Evolutionary conservation across 2,113 vertebrate species (phyloP), one percentile per base, ranked within the genome.

Genomic region (Phyllopteryx taeniolatus): DNA sequence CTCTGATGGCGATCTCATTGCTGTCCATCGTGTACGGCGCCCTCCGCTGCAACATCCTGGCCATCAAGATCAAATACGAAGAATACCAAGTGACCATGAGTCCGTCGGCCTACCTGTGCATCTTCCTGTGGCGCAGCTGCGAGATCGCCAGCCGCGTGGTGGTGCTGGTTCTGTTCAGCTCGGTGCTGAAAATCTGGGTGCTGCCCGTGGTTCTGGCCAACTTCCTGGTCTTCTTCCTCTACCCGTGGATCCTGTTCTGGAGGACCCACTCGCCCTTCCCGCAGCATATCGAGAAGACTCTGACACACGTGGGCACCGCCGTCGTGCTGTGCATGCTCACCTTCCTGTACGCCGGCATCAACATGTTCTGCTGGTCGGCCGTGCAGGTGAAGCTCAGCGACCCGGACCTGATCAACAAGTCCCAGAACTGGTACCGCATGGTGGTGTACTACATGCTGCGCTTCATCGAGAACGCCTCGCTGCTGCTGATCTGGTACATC

Each of bases 361-460:
- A 99, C 84, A 96, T 98, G 94, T 99, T 99, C 92, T 99, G 98
- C 91, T 99, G 97, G 98, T 99, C 97, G 0, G 98, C 95, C 0
- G 96, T 95, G 56, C 97, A 98, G 78, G 94, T 99, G 73, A 94
- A 96, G 79, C 93, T 99, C 69, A 93, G 83, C 8, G 95, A 94
- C 89, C 94, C 96, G 0, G 98, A 99, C 85, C 90, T 99, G 86
- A 98, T 99, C 67, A 96, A 94, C 79, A 98, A 98, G 81, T 95
- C 95, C 22, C 96, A 96, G 63, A 96, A 95, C 76, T 98, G 98
- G 97, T 95, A 95, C 85, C 86, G 86, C 68, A 90, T 96, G 81
- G 92, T 94, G 0, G 92, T 93, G 11, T 98, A 97, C 90, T 98
- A 99, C 85, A 93, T 94, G 71, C 0, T 95, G 78, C 94, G 96